phyloP scores from a whole-genome alignment of 2,797 vertebrate genomes.

The Danio jaintianensis region DNA sequence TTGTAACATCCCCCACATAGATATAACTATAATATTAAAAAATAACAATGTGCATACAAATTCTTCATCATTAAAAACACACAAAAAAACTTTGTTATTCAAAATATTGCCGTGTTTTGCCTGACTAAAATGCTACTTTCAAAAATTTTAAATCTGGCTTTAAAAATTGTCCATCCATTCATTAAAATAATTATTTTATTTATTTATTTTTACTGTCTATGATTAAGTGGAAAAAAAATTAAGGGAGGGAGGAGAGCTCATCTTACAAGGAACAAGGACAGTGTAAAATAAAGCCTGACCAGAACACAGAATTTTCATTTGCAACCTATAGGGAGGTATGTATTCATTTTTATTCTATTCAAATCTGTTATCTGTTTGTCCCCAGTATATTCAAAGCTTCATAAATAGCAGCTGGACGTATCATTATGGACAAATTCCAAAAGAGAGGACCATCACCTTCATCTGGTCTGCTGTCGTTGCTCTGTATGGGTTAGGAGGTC shows the following conservation, averaged over 20 bases:
- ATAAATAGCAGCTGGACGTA: conserved; percentile 81
- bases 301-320: background rate
- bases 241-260: background rate
- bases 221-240: too few relatives aligned
- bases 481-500: conserved; percentile 76
- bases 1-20: too few relatives aligned
- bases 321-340: background rate
- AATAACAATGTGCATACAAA: too few relatives aligned
- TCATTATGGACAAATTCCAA: conserved; percentile 72
- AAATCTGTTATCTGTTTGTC: background rate
- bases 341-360: background rate
- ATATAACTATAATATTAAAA: too few relatives aligned
- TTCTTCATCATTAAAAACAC: too few relatives aligned
- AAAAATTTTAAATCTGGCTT: too few relatives aligned
- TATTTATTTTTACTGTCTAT: too few relatives aligned
- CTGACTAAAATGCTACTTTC: too few relatives aligned
- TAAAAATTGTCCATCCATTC: too few relatives aligned
- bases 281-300: background rate
- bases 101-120: too few relatives aligned
- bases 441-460: conserved; percentile 72
- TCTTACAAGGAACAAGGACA: background rate
- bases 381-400: conserved; percentile 83
- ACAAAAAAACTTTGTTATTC: too few relatives aligned
- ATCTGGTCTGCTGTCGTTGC: conserved; percentile 85
- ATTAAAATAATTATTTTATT: too few relatives aligned